Evolutionary conservation across 2,113 vertebrate genomes (phyloP).

Genomic region (Caranx ignobilis): DNA sequence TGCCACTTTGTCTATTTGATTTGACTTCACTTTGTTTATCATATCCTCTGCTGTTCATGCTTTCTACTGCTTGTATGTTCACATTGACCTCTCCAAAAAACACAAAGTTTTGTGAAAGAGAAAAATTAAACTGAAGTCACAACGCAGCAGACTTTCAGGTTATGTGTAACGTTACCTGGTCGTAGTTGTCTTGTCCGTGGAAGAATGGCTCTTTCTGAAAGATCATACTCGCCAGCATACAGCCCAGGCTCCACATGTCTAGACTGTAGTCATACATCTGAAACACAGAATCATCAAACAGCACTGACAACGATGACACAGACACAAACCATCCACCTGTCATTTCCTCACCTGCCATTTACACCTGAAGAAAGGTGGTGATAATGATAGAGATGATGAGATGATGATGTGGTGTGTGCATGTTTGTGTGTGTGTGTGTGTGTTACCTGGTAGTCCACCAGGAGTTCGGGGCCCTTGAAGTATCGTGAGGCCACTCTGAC

Average conservation of each 20-base stretch:
- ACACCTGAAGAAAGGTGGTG: neutral
- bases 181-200: slow-evolving; percentile 99
- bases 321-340: neutral
- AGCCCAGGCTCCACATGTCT: slow-evolving; percentile 99
- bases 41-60: too few relatives aligned
- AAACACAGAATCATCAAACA: slow-evolving; percentile 64
- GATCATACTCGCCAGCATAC: slow-evolving; percentile 99
- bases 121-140: too few relatives aligned
- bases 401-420: neutral
- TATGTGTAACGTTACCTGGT: slow-evolving; percentile 87
- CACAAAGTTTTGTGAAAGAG: too few relatives aligned
- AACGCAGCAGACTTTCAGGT: too few relatives aligned
- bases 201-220: slow-evolving; percentile 99
- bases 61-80: too few relatives aligned
- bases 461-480: slow-evolving; percentile 98
- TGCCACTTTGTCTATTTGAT: too few relatives aligned
- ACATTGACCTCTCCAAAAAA: too few relatives aligned
- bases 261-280: slow-evolving; percentile 99
- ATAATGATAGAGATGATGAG: too few relatives aligned
- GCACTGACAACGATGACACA: slow-evolving; percentile 49
- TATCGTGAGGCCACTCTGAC: slow-evolving; percentile 98
- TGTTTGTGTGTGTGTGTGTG: neutral
- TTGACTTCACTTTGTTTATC: too few relatives aligned
- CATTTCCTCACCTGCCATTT: neutral
- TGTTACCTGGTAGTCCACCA: slow-evolving; percentile 98